These are phyloP conservation scores for Hipposideros armiger DNA, from an alignment of 2,113 vertebrate species.

Conservation along the genomic window DNA sequence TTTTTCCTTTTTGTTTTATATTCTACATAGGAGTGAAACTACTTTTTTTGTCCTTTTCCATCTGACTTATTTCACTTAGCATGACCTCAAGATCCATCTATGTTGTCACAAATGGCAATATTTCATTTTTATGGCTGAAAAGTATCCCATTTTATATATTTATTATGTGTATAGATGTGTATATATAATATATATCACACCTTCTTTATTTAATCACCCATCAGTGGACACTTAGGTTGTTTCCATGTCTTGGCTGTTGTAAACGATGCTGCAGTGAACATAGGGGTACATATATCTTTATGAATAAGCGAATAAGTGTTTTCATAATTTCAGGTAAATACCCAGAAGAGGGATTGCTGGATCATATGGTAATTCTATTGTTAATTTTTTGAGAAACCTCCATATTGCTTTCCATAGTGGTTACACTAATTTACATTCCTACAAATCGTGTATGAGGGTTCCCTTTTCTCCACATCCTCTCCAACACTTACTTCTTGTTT, in stretches of 20 bases:
- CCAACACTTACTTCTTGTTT: neutral
- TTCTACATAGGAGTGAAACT: neutral
- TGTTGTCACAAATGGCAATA: neutral
- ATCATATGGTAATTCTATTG: neutral
- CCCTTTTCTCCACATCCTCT: neutral
- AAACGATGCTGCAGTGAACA: neutral
- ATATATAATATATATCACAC: too few relatives aligned
- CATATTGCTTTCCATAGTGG: neutral
- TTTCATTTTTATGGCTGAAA: neutral
- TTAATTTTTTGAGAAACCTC: neutral
- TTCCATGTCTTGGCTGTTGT: neutral
- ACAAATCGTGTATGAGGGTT: neutral
- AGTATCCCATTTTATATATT: neutral
- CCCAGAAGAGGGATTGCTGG: neutral
- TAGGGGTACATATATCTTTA: neutral
- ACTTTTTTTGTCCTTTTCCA: neutral
- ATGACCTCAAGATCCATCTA: neutral
- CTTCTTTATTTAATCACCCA: neutral
- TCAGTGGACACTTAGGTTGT: neutral
- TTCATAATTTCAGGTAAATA: neutral
- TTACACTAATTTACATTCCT: neutral
- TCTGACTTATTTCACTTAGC: neutral
- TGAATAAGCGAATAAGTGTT: neutral
- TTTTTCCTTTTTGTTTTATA: neutral
- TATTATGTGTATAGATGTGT: too few relatives aligned